These are phyloP conservation scores for Episyrphus balteatus DNA, from an alignment of 1,140 invertebrate genomes.

Conservation along the genomic window DNA sequence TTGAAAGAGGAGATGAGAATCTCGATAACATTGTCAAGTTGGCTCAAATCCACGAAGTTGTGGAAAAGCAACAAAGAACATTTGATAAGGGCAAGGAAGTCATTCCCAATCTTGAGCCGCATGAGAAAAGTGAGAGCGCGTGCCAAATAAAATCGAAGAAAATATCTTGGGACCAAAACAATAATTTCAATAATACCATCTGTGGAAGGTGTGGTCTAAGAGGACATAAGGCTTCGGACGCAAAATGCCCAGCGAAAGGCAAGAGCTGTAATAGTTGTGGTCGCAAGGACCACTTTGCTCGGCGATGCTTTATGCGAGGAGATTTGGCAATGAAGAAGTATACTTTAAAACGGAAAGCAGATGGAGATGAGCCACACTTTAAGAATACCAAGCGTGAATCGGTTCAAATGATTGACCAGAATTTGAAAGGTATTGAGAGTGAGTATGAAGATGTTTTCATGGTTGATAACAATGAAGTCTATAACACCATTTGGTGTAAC, in stretches of 20 bases:
- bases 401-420: neutral
- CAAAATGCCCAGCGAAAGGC: conserved; percentile 1
- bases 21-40: neutral
- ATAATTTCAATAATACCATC: neutral
- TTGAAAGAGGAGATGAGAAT: neutral
- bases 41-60: neutral
- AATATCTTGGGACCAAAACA: neutral
- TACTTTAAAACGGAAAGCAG: neutral
- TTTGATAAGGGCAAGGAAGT: neutral
- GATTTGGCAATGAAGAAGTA: neutral
- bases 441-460: neutral
- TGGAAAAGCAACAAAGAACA: neutral
- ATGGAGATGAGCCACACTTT: neutral
- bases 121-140: neutral
- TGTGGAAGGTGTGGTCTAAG: neutral
- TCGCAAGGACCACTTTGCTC: neutral
- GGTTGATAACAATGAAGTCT: neutral
- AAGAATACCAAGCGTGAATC: neutral
- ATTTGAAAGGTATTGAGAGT: neutral
- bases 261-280: neutral
- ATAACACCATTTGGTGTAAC: neutral
- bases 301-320: neutral
- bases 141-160: neutral
- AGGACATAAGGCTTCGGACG: neutral
- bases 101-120: neutral